A percentile compares a stretch with the other conserved stretches of the same genome.
Evolutionary conservation across 2,113 vertebrate species (phyloP).

Genomic region (Megalops atlanticus): DNA sequence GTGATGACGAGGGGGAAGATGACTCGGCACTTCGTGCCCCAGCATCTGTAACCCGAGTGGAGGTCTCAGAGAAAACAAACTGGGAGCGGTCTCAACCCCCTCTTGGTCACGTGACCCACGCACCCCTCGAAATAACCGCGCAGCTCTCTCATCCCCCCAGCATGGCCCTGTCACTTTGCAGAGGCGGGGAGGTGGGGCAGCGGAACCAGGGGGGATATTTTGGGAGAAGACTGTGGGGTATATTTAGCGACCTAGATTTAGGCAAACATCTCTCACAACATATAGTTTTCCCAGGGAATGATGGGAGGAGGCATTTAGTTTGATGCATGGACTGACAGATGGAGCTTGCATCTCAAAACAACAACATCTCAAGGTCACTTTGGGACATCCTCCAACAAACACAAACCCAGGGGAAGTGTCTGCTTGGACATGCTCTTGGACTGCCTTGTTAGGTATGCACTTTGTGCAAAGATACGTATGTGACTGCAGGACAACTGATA

Average conservation of each 20-base stretch:
- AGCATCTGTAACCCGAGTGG: slow-evolving; percentile 14
- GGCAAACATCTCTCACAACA: slow-evolving; percentile 22
- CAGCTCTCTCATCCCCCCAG: not conserved
- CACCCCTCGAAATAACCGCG: not conserved
- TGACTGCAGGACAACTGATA: not conserved
- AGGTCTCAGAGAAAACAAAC: not conserved
- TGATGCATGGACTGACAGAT: slow-evolving; percentile 26
- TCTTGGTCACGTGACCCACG: not conserved
- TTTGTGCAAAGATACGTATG: not conserved
- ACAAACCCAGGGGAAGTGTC: not conserved
- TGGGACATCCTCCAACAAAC: not conserved
- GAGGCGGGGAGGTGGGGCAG: not conserved
- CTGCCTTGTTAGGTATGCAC: not conserved
- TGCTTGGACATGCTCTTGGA: not conserved
- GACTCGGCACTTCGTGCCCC: not conserved
- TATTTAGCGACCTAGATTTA: slow-evolving; percentile 51
- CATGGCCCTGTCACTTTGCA: not conserved
- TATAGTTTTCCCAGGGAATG: slow-evolving; percentile 50
- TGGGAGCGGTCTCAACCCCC: not conserved
- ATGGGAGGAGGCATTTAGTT: slow-evolving; percentile 16
- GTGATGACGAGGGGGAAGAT: not conserved
- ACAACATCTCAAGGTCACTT: not conserved
- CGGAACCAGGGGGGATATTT: not conserved
- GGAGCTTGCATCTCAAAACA: not conserved
- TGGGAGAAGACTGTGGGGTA: slow-evolving; percentile 29